Percentiles rank a stretch among this genome's conserved stretches.
These are phyloP conservation scores for Scaeva pyrastri DNA, from an alignment of 2,888 invertebrate species.

Conservation along the genomic window DNA sequence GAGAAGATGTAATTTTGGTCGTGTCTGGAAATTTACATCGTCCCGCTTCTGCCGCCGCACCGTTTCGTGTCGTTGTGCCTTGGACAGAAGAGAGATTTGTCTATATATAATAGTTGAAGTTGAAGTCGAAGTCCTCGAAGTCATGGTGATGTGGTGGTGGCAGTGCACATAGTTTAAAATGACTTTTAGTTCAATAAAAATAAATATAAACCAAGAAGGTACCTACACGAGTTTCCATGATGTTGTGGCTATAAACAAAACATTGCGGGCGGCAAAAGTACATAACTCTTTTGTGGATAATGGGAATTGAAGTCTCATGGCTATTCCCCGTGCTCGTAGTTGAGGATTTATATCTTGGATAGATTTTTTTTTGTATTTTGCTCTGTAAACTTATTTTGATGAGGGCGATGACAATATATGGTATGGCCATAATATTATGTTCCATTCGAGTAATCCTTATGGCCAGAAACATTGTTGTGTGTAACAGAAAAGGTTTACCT, in stretches of 20 bases:
- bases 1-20: conserved; percentile 38
- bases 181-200: conserved; percentile 45
- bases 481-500: not conserved
- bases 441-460: not conserved
- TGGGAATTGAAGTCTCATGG: conserved; percentile 30
- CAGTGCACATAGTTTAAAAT: conserved; percentile 23
- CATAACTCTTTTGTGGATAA: conserved; percentile 47
- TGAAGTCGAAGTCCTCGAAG: not conserved
- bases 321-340: not conserved
- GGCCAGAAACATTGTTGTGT: not conserved
- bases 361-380: not conserved
- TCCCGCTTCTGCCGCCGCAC: no score
- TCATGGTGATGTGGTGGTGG: not conserved
- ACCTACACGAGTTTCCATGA: conserved; percentile 39
- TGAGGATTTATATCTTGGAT: conserved; percentile 20
- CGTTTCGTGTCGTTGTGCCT: no score
- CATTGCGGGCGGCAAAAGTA: conserved; percentile 54
- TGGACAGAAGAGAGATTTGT: conserved; percentile 21
- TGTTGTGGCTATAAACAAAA: conserved; percentile 31
- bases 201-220: conserved; percentile 40
- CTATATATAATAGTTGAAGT: not conserved
- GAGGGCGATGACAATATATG: conserved; percentile 43
- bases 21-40: conserved; percentile 25
- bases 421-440: not conserved
- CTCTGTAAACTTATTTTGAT: conserved; percentile 19